These are phyloP conservation scores for Spilarctia lutea DNA, from an alignment of 2,888 invertebrate genomes.

Conservation along the genomic window DNA sequence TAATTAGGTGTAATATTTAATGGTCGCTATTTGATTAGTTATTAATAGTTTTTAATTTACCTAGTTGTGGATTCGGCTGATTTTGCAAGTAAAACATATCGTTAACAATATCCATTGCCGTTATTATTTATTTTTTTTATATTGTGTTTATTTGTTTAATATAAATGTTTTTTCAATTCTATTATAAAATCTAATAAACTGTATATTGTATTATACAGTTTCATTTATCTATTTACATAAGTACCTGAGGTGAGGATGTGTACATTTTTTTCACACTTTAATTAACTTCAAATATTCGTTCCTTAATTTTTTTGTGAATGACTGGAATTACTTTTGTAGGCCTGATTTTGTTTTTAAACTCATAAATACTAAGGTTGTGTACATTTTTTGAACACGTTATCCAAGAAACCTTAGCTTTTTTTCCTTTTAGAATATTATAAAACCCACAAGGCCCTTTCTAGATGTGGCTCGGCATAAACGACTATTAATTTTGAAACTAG, in stretches of 20 bases:
- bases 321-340: too few relatives aligned
- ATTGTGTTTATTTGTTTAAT: background rate
- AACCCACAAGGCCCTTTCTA: too few relatives aligned
- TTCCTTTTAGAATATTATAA: too few relatives aligned
- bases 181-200: background rate
- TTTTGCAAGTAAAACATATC: background rate
- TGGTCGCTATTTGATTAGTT: background rate
- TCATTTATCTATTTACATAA: too few relatives aligned
- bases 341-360: too few relatives aligned
- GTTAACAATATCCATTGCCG: background rate
- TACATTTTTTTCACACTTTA: too few relatives aligned
- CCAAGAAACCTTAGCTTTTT: too few relatives aligned
- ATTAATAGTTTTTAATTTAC: slow-evolving; percentile 12
- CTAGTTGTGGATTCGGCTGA: slow-evolving; percentile 3
- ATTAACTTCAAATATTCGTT: too few relatives aligned
- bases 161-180: background rate
- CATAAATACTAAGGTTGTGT: background rate
- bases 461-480: background rate
- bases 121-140: background rate
- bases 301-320: too few relatives aligned
- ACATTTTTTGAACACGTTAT: background rate
- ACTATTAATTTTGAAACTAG: background rate
- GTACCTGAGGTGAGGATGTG: too few relatives aligned
- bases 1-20: slow-evolving; percentile 36
- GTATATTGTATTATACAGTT: background rate